These are phyloP conservation scores for Gymnosoma rotundatum DNA, from an alignment of 2,888 invertebrate genomes.

Conservation along the genomic window DNA sequence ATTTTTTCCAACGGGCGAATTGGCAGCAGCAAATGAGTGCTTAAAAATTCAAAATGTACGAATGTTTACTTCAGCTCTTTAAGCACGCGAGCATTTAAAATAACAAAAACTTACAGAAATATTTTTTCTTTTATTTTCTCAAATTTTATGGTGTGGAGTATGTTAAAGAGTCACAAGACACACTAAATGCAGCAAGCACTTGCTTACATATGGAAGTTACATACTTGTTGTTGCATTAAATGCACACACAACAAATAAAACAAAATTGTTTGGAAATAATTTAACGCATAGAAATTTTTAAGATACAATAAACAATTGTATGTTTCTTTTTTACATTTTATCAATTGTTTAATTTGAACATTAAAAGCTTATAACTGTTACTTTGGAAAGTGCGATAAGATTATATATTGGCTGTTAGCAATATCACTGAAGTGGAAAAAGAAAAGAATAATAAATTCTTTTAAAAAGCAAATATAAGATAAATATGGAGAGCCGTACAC, in stretches of 20 bases:
- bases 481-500: too few species aligned
- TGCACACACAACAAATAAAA: conserved; percentile 45
- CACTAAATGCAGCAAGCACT: conserved; percentile 17
- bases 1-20: conserved; percentile 24
- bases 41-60: not conserved
- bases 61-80: conserved; percentile 58
- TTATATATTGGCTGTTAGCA: conserved; percentile 31
- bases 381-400: conserved; percentile 51
- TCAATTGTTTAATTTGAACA: conserved; percentile 59
- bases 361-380: conserved; percentile 67
- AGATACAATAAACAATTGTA: conserved; percentile 34
- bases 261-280: conserved; percentile 53
- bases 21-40: conserved; percentile 8
- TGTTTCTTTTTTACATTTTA: conserved; percentile 27
- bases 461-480: not conserved
- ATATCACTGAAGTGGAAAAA: not conserved
- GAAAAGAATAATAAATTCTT: not conserved
- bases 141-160: conserved; percentile 23
- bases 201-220: not conserved
- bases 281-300: conserved; percentile 53
- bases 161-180: conserved; percentile 28
- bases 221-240: conserved; percentile 62
- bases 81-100: conserved; percentile 67
- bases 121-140: not conserved
- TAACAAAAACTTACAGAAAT: conserved; percentile 43